Base-by-base conservation (phyloP, 1,140 invertebrate species). In the silkworm (Bombyx mori) region DNA sequence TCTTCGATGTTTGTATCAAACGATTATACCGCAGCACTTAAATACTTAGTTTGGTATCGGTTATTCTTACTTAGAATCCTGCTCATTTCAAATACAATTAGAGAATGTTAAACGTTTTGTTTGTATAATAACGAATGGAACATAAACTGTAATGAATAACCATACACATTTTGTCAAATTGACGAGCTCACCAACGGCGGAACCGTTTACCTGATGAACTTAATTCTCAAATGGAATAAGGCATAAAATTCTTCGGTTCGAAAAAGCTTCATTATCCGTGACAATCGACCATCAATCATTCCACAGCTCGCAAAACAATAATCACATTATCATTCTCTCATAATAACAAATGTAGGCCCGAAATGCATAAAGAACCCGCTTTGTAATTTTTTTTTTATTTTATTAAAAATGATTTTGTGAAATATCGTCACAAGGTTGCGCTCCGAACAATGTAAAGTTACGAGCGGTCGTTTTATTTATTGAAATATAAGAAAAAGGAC, bases 261-360 rank as follows among this genome's bases (percentile, higher is more conserved):
- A 78, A 81, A 82, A 75, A 73, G 82, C 75, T 83, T 86, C 79
- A 86, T 85, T 84, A 85, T 73, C 75, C 77, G 77, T 82, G 84
- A 84, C 84, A 85, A 80, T 78, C 69, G 73, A 75, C 75, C 65
- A 87, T 87, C 78, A 82, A 84, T 87, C 84, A 85, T 82, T 66
- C 63, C 58, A 68, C 76, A 75, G 68, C 79, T 82, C 79, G 82
- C 82, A 84, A 87, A 87, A 87, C 82, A 87, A 87, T 87, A 87
- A 87, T 87, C 80, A 87, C 79, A 85, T 86, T 86, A 86, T 87
- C 79, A 85, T 85, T 85, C 78, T 82, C 77, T 75, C 75, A 83
- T 82, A 84, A 84, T 84, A 87, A 85, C 74, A 84, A 84, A 87
- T 77, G 82, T 77, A 82, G 71, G 58, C 68, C 71, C 75, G 64